phyloP scores from a whole-genome alignment of 2,797 vertebrate genomes.

The Poecile montanus region DNA sequence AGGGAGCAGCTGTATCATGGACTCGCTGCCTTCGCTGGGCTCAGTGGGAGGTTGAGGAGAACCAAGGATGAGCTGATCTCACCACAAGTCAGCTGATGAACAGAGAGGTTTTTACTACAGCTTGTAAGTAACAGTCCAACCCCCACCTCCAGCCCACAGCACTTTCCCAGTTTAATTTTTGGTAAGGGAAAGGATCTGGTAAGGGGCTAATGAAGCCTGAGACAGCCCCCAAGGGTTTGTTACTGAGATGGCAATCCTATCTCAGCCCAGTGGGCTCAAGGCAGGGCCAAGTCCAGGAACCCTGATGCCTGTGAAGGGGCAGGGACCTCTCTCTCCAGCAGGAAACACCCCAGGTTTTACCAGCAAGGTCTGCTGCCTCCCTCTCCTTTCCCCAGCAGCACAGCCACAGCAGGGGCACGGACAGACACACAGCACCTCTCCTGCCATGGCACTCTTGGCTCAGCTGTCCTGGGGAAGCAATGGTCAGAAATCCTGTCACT shows the following conservation, averaged over 20 bases:
- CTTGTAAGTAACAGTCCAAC: not conserved
- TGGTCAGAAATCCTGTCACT: not conserved
- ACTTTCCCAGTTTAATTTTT: not conserved
- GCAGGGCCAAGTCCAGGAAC: not conserved
- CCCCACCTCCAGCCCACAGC: accelerated
- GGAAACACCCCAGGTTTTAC: not conserved
- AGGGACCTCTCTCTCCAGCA: not conserved
- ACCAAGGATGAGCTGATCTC: not conserved
- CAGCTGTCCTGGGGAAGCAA: accelerated
- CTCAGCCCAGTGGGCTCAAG: accelerated
- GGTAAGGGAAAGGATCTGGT: not conserved
- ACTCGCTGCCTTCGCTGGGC: not conserved
- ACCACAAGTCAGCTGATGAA: not conserved
- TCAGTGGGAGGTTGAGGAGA: not conserved
- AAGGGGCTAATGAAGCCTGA: not conserved
- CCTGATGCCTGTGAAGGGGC: not conserved
- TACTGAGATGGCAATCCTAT: accelerated
- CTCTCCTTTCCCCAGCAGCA: not conserved
- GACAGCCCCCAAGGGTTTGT: not conserved
- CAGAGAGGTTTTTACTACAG: not conserved
- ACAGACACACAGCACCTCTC: not conserved
- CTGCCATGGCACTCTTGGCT: accelerated
- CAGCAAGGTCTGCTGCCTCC: not conserved
- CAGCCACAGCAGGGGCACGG: accelerated
- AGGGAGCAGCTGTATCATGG: accelerated